Conservation (phyloP, 2,797 vertebrate genomes). For the Malurus splendens region DNA sequence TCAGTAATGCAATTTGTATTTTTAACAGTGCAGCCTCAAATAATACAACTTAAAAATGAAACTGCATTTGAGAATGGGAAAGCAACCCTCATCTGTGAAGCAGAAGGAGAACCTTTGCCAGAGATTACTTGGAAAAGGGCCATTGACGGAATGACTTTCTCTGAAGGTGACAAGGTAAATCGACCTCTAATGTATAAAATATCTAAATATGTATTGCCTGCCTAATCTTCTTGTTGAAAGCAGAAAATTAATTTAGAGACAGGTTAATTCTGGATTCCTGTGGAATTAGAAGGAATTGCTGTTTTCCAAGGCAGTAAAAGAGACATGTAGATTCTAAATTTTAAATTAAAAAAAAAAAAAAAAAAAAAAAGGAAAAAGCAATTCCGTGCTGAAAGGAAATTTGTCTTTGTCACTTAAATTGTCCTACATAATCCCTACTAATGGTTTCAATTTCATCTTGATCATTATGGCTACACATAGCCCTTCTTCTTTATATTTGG, state of each 20-base stretch:
- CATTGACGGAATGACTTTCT: conserved; percentile 82
- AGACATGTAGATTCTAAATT: neutral
- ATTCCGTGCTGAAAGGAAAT: neutral
- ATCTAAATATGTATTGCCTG: neutral
- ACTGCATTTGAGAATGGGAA: conserved; percentile 90
- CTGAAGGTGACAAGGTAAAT: conserved; percentile 90
- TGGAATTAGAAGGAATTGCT: neutral
- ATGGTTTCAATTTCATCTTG: neutral
- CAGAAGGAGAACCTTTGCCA: conserved; percentile 91
- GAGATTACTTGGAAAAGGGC: conserved; percentile 95
- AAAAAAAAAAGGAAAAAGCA: neutral
- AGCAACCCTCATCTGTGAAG: conserved; percentile 88
- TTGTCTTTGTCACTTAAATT: neutral
- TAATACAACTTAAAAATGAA: conserved; percentile 93
- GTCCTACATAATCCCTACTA: neutral
- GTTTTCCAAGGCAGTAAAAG: neutral
- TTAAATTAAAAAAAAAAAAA: neutral
- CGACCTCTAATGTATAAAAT: neutral
- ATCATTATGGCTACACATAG: neutral
- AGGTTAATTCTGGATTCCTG: neutral
- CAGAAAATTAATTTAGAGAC: neutral
- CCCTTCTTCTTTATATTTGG: neutral
- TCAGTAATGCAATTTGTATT: conserved; percentile 65
- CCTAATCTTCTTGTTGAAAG: neutral
- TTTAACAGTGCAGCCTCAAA: conserved; percentile 93